Base-by-base conservation (phyloP, 2,888 invertebrate genomes). In the Drosophila meridionalis region DNA sequence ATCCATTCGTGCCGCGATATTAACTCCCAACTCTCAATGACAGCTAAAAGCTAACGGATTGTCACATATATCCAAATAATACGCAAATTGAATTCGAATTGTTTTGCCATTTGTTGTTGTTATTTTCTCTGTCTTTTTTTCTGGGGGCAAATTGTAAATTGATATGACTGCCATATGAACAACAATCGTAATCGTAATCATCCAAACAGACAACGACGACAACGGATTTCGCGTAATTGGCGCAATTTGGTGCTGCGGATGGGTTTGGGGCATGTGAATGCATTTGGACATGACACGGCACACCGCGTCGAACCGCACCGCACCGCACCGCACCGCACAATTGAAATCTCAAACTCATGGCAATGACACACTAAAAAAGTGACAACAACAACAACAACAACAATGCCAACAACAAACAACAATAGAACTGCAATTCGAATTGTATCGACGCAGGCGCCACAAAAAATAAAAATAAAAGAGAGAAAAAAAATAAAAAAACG, bases 341-440 rank as follows among this genome's bases (percentile, higher is more conserved):
- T 83, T 83, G 84, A 83, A 83, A 76, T 82, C 84, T 83, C 84
- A 83, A 81, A 79, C 80, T 73, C 68, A 82, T 82, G 86, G 85
- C 86, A 89, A 87, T 89, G 86, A 87, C 86, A 89, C 74, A 84
- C 84, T 84, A 82, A 87, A 87, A 89, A 80, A 84, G 56, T 78
- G 72, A 73, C 83, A 79, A 83, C 70, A 84, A 74, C 72, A 82
- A 70, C 65, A 62, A 60, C 53, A 73, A 65, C 45, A 83, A 69
- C 62, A 61, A 61, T 58, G 76, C 67, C 43, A 74, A 65, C 60
- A 57, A 60, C 34, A 61, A 69, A 73, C 78, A 70, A 80, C 89
- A 80, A 84, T 87, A 75, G 80, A 80, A 77, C 73, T 80, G 77
- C 80, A 80, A 76, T 80, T 76, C 80, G 63, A 82, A 82, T 80